Conservation (phyloP, 2,797 vertebrate species). For the Phrynocephalus guinanensis region DNA sequence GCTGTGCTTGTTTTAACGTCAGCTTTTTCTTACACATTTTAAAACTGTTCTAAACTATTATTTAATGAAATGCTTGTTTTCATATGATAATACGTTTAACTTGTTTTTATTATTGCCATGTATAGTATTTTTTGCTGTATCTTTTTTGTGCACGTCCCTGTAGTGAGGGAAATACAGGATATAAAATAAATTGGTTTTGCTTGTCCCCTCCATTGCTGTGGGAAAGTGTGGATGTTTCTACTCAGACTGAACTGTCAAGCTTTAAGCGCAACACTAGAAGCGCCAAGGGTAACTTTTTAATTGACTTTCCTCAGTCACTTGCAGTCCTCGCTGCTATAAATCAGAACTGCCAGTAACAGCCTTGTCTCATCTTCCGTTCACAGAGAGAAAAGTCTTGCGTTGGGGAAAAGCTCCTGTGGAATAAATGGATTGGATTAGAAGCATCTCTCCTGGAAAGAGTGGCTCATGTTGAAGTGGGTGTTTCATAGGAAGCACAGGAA, state of each 20-base stretch:
- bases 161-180: too few species aligned
- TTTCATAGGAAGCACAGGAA: not conserved
- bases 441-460: constrained; percentile 17
- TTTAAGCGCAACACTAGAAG: not conserved
- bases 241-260: not conserved
- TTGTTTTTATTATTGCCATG: too few species aligned
- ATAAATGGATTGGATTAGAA: not conserved
- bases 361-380: constrained; percentile 11
- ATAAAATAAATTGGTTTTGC: not conserved
- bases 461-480: not conserved
- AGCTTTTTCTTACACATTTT: too few species aligned
- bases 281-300: not conserved
- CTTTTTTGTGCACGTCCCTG: too few species aligned
- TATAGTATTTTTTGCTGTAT: too few species aligned
- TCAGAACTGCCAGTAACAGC: fast-evolving
- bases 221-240: not conserved
- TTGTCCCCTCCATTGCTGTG: not conserved
- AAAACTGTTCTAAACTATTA: too few species aligned
- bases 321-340: not conserved
- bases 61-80: too few species aligned
- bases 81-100: too few species aligned
- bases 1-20: too few species aligned
- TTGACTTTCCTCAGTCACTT: not conserved
- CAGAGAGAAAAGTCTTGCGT: not conserved
- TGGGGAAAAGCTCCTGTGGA: not conserved